A percentile compares a stretch with the other conserved stretches of the same genome.
phyloP scores from a whole-genome alignment of 2,797 vertebrate species.

The Pseudotriccus pelzelni region DNA sequence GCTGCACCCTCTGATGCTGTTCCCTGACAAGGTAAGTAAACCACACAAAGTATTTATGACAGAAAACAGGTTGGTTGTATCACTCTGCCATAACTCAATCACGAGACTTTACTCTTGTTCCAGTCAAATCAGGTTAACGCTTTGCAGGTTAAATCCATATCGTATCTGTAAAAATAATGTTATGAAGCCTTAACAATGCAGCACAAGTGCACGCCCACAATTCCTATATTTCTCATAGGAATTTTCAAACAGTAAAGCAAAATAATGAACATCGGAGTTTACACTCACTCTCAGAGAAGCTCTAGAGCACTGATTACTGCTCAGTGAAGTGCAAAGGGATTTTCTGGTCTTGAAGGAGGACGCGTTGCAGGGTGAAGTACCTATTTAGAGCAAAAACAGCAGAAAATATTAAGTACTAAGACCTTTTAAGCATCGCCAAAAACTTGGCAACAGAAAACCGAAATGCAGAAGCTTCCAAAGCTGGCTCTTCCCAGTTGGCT shows the following conservation, averaged over 20 bases:
- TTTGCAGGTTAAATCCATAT: neutral
- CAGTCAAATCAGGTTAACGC: neutral
- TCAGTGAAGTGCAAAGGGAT: rapidly evolving
- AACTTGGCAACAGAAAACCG: neutral
- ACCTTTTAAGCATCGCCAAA: neutral
- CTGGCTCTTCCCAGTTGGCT: rapidly evolving
- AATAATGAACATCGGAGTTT: neutral
- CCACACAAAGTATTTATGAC: rapidly evolving
- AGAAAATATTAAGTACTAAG: rapidly evolving
- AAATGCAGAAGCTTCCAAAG: rapidly evolving
- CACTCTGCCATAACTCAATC: neutral
- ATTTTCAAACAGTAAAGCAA: neutral
- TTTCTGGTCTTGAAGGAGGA: too few species aligned
- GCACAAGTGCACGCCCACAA: neutral
- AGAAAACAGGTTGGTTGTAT: neutral
- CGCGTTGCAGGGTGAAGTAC: rapidly evolving
- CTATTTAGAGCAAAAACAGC: rapidly evolving
- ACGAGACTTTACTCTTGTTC: neutral
- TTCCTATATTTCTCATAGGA: neutral
- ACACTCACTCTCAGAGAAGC: neutral
- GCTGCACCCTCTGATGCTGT: neutral
- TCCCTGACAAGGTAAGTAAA: neutral
- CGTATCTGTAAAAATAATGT: neutral
- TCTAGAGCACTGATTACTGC: rapidly evolving
- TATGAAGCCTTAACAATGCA: neutral